These are phyloP conservation scores for Cryptophagus acutangulus DNA, from an alignment of 2,888 invertebrate species.

Conservation along the genomic window DNA sequence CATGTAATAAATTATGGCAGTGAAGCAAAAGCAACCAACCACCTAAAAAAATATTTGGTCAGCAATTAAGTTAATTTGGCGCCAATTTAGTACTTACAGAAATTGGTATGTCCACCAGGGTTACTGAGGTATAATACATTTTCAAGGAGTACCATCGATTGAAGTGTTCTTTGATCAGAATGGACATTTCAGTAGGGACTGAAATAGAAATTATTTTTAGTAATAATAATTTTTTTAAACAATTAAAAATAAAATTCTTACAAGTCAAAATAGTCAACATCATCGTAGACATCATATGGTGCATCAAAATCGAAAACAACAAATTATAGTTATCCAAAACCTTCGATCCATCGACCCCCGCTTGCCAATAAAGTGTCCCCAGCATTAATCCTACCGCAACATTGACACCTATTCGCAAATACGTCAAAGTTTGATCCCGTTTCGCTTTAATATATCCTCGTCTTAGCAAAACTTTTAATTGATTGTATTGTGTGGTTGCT, in stretches of 20 bases:
- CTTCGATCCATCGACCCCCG: conserved; percentile 70
- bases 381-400: conserved; percentile 70
- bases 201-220: conserved; percentile 42
- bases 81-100: conserved; percentile 54
- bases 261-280: conserved; percentile 84
- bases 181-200: conserved; percentile 79
- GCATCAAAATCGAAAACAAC: conserved; percentile 86
- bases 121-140: conserved; percentile 72
- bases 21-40: conserved; percentile 65
- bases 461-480: conserved; percentile 63
- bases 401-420: conserved; percentile 70
- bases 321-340: conserved; percentile 82
- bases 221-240: no score
- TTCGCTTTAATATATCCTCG: conserved; percentile 70
- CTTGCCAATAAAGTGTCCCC: conserved; percentile 68
- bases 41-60: conserved; percentile 50
- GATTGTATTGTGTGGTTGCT: conserved; percentile 67
- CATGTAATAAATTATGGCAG: conserved; percentile 78
- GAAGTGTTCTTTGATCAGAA: conserved; percentile 78
- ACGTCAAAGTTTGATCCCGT: conserved; percentile 75
- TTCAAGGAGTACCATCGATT: conserved; percentile 86
- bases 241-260: conserved; percentile 50
- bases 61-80: conserved; percentile 5
- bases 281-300: conserved; percentile 89
- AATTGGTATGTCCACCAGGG: conserved; percentile 72